These are phyloP conservation scores for Sphaerodactylus townsendi DNA, from an alignment of 2,113 vertebrate genomes.

Conservation along the genomic window DNA sequence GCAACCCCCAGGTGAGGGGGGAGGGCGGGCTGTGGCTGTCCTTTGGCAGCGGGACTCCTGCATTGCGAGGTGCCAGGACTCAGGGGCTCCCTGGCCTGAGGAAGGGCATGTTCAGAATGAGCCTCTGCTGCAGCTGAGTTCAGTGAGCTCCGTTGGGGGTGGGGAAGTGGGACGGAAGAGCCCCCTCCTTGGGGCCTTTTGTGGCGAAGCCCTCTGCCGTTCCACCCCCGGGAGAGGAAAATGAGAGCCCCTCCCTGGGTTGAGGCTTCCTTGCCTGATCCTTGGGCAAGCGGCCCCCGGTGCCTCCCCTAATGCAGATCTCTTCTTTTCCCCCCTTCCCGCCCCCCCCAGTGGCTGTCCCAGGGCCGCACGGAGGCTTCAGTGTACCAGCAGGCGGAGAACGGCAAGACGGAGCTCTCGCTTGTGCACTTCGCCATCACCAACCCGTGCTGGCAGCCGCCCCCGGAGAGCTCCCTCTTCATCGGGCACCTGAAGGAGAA, in stretches of 20 bases:
- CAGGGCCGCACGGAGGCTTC: slow-evolving; percentile 94
- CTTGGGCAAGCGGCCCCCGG: no score
- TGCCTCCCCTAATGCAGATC: background rate
- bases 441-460: slow-evolving; percentile 97
- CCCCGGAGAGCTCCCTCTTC: slow-evolving; percentile 92
- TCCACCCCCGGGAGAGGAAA: background rate
- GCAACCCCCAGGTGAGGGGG: slow-evolving; percentile 89
- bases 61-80: no score
- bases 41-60: no score
- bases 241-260: background rate
- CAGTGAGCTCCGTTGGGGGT: no score
- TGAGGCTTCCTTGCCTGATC: no score
- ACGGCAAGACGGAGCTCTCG: slow-evolving; percentile 95
- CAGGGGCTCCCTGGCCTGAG: no score
- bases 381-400: slow-evolving; percentile 96
- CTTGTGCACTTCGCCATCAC: slow-evolving; percentile 99
- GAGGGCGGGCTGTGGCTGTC: no score
- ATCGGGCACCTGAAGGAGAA: slow-evolving; percentile 94
- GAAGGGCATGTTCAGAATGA: no score
- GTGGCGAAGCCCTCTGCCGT: background rate
- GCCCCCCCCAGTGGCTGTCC: slow-evolving; percentile 88
- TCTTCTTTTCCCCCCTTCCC: background rate
- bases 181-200: background rate
- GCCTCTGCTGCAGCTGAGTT: no score
- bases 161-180: no score